phyloP scores from a whole-genome alignment of 1,140 invertebrate genomes.

The Eulimnadia texana region DNA sequence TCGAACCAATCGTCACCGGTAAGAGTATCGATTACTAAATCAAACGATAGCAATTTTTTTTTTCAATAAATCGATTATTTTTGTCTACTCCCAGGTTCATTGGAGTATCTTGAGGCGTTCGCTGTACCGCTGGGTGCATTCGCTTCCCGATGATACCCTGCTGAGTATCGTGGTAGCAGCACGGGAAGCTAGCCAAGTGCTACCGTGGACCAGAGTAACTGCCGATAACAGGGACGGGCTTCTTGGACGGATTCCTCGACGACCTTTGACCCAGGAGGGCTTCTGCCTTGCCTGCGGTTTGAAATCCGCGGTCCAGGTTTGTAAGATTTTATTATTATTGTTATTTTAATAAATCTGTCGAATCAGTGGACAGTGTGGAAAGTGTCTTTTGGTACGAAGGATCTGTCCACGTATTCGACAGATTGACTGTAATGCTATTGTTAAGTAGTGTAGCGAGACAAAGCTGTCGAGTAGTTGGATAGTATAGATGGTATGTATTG shows the following conservation, averaged over 20 bases:
- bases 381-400: too few relatives aligned
- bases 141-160: slow-evolving; percentile 23
- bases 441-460: too few relatives aligned
- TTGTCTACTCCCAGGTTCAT: neutral
- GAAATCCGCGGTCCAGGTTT: neutral
- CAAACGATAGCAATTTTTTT: neutral
- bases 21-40: neutral
- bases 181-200: slow-evolving; percentile 18
- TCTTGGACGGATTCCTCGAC: slow-evolving; percentile 24
- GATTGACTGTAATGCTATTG: too few relatives aligned
- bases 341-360: too few relatives aligned
- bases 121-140: slow-evolving; percentile 23
- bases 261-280: slow-evolving; percentile 12
- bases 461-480: too few relatives aligned
- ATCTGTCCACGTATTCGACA: too few relatives aligned
- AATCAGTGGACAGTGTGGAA: too few relatives aligned
- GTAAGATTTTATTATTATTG: neutral
- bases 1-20: neutral
- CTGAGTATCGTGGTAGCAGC: slow-evolving; percentile 24
- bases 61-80: neutral
- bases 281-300: neutral
- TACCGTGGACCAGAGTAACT: slow-evolving; percentile 23
- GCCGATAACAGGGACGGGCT: slow-evolving; percentile 25
- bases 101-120: slow-evolving; percentile 22
- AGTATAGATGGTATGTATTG: too few relatives aligned